These are phyloP conservation scores for Anadara kagoshimensis DNA, from an alignment of 1,140 invertebrate species.

Conservation along the genomic window DNA sequence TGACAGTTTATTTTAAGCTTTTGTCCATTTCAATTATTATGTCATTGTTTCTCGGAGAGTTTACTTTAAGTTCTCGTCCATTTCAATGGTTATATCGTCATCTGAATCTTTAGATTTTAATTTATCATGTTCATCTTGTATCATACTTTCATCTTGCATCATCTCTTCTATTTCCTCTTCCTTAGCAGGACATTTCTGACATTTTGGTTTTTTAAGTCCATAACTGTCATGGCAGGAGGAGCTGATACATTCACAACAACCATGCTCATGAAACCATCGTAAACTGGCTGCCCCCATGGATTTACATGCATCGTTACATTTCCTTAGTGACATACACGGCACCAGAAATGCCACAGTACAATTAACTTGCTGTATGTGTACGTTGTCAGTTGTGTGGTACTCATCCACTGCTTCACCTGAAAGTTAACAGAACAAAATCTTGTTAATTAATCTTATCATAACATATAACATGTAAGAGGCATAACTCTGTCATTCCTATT, in stretches of 20 bases:
- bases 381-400: slow-evolving; percentile 3
- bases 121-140: no score
- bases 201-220: slow-evolving; percentile 77
- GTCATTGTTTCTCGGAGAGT: no score
- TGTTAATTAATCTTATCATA: no score
- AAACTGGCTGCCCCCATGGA: slow-evolving; percentile 85
- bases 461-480: no score
- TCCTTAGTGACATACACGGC: slow-evolving; percentile 92
- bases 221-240: slow-evolving; percentile 89
- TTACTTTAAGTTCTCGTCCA: no score
- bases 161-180: slow-evolving; percentile 13
- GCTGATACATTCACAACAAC: slow-evolving; percentile 95
- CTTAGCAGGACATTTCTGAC: slow-evolving; percentile 33
- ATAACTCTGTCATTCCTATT: no score
- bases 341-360: slow-evolving; percentile 95
- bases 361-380: slow-evolving; percentile 75
- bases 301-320: slow-evolving; percentile 86
- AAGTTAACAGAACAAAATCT: neutral
- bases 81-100: no score
- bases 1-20: no score
- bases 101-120: no score
- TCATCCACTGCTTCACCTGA: slow-evolving; percentile 15
- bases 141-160: no score
- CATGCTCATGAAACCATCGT: slow-evolving; percentile 93
- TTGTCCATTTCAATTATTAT: no score